phyloP scores from a whole-genome alignment of 2,113 vertebrate species.

The Poecilia latipinna region DNA sequence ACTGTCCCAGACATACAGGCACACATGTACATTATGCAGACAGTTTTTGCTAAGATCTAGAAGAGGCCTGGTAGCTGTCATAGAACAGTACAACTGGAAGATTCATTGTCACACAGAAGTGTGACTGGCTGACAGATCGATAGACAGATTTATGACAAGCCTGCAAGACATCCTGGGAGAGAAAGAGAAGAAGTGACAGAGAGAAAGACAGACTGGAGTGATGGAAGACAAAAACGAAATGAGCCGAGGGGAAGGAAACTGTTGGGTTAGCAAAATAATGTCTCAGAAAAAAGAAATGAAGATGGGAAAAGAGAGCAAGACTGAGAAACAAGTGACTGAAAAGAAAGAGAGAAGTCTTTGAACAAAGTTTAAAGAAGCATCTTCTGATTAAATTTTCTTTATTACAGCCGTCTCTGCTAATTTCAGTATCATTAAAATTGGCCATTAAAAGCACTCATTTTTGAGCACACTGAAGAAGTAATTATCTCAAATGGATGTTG shows the following conservation, averaged over 20 bases:
- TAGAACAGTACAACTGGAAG: slow-evolving; percentile 16
- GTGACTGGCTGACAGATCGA: slow-evolving; percentile 43
- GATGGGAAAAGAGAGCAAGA: neutral
- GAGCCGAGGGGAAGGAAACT: neutral
- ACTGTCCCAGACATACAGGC: neutral
- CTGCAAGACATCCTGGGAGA: slow-evolving; percentile 29
- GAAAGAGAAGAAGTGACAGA: slow-evolving; percentile 19
- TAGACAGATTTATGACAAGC: slow-evolving; percentile 45
- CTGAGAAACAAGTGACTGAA: neutral
- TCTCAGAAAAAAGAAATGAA: neutral
- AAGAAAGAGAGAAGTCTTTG: neutral
- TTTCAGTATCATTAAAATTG: slow-evolving; percentile 42
- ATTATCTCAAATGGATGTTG: slow-evolving; percentile 61
- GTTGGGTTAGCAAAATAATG: neutral
- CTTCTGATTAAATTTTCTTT: slow-evolving; percentile 2
- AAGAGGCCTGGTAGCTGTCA: slow-evolving; percentile 34
- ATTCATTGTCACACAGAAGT: slow-evolving; percentile 28
- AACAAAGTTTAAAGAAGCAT: slow-evolving; percentile 5
- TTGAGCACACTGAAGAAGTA: slow-evolving; percentile 40
- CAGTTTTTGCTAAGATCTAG: slow-evolving; percentile 8
- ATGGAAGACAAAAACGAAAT: slow-evolving; percentile 6
- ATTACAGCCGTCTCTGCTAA: slow-evolving; percentile 37
- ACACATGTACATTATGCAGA: slow-evolving; percentile 4
- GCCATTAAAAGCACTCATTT: slow-evolving; percentile 35
- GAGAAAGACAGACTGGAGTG: neutral